phyloP scores from a whole-genome alignment of 2,888 invertebrate species.

The Hirtodrosophila histrioides region DNA sequence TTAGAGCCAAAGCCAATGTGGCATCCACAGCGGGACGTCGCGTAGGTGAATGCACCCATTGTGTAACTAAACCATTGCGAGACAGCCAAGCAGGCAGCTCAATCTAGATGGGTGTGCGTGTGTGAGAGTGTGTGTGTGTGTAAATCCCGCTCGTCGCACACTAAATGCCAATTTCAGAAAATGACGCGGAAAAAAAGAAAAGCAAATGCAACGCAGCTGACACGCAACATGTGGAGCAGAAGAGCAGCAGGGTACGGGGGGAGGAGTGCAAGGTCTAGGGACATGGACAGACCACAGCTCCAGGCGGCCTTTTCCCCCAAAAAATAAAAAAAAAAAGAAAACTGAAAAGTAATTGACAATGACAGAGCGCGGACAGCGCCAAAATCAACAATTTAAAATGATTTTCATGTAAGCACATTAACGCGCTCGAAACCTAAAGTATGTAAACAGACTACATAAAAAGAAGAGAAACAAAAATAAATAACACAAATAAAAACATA shows the following conservation, averaged over 20 bases:
- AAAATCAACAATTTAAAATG: conserved; percentile 77
- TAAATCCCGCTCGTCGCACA: conserved; percentile 77
- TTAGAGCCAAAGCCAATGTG: conserved; percentile 28
- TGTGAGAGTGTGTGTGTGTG: conserved; percentile 53
- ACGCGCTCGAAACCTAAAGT: conserved; percentile 22
- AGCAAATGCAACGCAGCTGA: conserved; percentile 50
- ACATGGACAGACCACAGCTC: conserved; percentile 37
- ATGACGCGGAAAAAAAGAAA: conserved; percentile 75
- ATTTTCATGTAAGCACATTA: conserved; percentile 74
- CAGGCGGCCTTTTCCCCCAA: conserved; percentile 43
- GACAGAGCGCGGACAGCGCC: conserved; percentile 63
- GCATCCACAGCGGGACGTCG: conserved; percentile 69
- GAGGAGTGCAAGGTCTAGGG: not conserved
- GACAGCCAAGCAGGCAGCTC: conserved; percentile 60
- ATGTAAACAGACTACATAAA: conserved; percentile 36
- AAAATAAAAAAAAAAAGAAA: conserved; percentile 1
- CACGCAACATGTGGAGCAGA: conserved; percentile 64
- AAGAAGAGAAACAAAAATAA: not conserved
- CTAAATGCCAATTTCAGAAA: conserved; percentile 80
- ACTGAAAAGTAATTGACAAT: conserved; percentile 68
- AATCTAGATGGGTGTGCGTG: conserved; percentile 47
- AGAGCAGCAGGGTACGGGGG: not conserved
- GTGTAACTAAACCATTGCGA: conserved; percentile 75
- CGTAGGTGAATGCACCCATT: conserved; percentile 84
- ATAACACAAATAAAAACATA: not conserved